phyloP scores from a whole-genome alignment of 2,888 invertebrate species.

The Leptogaster cylindrica region DNA sequence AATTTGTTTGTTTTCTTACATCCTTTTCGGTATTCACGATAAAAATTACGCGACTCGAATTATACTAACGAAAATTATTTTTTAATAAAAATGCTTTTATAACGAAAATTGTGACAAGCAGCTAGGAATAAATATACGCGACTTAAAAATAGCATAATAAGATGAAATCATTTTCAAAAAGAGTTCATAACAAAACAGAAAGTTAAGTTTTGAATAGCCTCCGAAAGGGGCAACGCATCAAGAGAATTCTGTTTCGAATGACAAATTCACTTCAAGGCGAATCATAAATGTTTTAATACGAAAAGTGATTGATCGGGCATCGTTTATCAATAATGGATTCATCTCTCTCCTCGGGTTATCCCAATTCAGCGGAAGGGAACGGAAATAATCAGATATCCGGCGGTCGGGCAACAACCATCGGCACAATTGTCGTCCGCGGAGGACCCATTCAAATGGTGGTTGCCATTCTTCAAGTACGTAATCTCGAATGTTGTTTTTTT shows the following conservation, averaged over 20 bases:
- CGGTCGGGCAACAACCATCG: slow-evolving; percentile 76
- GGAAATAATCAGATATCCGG: slow-evolving; percentile 38
- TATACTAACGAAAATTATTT: too few relatives aligned
- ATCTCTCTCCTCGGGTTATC: slow-evolving; percentile 38
- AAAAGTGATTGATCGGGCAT: slow-evolving; percentile 26
- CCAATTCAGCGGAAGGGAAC: slow-evolving; percentile 38
- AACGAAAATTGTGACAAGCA: slow-evolving; percentile 23
- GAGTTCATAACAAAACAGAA: slow-evolving; percentile 22
- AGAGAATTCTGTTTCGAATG: slow-evolving; percentile 6
- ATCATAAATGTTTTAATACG: neutral
- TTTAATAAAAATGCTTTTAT: too few relatives aligned
- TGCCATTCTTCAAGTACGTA: slow-evolving; percentile 81
- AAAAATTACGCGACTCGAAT: too few relatives aligned
- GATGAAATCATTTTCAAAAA: slow-evolving; percentile 33
- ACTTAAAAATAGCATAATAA: slow-evolving; percentile 35
- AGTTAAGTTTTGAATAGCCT: neutral
- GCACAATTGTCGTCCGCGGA: slow-evolving; percentile 89
- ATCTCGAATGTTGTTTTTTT: neutral
- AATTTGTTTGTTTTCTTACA: slow-evolving; percentile 16
- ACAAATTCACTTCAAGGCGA: slow-evolving; percentile 20
- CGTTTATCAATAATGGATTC: slow-evolving; percentile 41
- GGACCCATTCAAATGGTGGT: slow-evolving; percentile 86
- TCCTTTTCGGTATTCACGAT: too few relatives aligned
- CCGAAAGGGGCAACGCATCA: slow-evolving; percentile 17
- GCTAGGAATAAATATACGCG: slow-evolving; percentile 19